phyloP scores from a whole-genome alignment of 2,888 invertebrate genomes.

The Calameuta filiformis region DNA sequence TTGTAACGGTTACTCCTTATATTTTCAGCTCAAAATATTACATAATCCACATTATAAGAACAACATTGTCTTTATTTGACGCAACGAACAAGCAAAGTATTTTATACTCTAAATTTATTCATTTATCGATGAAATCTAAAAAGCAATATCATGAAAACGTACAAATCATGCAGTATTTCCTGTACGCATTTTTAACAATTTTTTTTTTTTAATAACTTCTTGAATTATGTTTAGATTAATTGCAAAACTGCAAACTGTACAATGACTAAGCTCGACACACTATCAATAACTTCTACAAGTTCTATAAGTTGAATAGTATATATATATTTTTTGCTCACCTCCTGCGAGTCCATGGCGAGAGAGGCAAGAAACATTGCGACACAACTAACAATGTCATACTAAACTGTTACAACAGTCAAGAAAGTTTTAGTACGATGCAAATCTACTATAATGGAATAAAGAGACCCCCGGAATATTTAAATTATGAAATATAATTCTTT shows the following conservation, averaged over 20 bases:
- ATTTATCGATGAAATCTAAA: not conserved
- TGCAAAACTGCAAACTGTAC: not conserved
- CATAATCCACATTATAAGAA: not conserved
- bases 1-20: not conserved
- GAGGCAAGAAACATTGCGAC: conserved; percentile 68
- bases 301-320: conserved; percentile 7
- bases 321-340: conserved; percentile 62
- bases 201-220: not conserved
- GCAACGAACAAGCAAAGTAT: not conserved
- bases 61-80: not conserved
- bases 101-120: not conserved
- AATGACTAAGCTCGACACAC: not conserved
- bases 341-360: conserved; percentile 65
- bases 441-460: not conserved
- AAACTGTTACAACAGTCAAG: conserved; percentile 31
- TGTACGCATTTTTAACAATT: not conserved
- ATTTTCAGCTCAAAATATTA: not conserved
- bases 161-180: not conserved
- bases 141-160: not conserved
- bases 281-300: not conserved
- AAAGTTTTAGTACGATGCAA: not conserved
- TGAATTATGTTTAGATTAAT: not conserved
- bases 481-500: not conserved
- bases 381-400: conserved; percentile 68
- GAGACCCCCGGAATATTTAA: not conserved